phyloP scores from a whole-genome alignment of 1,140 invertebrate species.

The Antheraea pernyi region DNA sequence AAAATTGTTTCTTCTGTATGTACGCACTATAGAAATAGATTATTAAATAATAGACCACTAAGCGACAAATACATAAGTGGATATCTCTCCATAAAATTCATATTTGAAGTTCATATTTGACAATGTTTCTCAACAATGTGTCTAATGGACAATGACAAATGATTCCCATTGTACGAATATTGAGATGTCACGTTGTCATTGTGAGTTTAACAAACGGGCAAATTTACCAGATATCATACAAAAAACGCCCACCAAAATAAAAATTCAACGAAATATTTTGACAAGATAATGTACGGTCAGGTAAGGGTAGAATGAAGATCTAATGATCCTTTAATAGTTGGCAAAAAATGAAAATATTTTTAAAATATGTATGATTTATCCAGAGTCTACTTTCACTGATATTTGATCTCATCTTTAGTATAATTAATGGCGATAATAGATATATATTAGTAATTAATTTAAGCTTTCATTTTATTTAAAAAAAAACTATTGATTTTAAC shows the following conservation, averaged over 20 bases:
- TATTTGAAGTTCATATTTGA: conserved; percentile 48
- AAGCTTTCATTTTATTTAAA: too few species aligned
- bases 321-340: conserved; percentile 68
- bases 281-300: conserved; percentile 72
- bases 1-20: too few species aligned
- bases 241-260: conserved; percentile 21
- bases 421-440: too few species aligned
- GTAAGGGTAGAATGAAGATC: conserved; percentile 46
- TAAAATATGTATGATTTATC: not conserved
- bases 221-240: conserved; percentile 61
- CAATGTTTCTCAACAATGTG: conserved; percentile 61
- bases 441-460: too few species aligned
- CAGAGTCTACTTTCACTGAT: not conserved
- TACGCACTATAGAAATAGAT: not conserved
- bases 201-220: conserved; percentile 58
- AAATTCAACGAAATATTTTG: conserved; percentile 70
- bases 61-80: not conserved
- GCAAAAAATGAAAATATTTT: conserved; percentile 11
- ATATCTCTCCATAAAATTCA: conserved; percentile 9
- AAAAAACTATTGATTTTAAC: too few species aligned
- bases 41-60: not conserved
- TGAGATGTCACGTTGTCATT: conserved; percentile 64
- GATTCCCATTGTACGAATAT: conserved; percentile 65
- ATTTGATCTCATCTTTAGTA: not conserved
- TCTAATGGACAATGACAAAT: conserved; percentile 78